Percentiles rank a stretch among this genome's conserved stretches.
These are phyloP conservation scores for Salminus brasiliensis DNA, from an alignment of 2,113 vertebrate genomes.

Conservation along the genomic window DNA sequence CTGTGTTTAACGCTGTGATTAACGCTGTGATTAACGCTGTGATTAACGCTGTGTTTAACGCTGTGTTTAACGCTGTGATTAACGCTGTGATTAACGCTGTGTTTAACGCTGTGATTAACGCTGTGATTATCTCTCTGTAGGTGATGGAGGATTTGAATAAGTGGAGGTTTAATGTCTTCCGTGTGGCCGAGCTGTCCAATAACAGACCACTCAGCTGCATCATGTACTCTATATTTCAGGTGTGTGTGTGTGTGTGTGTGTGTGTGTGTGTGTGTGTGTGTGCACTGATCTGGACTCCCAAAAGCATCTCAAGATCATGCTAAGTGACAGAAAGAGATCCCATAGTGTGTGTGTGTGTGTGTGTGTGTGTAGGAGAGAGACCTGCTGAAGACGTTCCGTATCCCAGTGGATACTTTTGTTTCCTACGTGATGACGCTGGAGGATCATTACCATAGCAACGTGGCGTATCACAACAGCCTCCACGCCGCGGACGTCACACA, in stretches of 20 bases:
- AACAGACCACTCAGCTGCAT: slow-evolving; percentile 86
- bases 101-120: slow-evolving; percentile 8
- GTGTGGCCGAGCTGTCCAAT: slow-evolving; percentile 83
- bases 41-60: too few relatives aligned
- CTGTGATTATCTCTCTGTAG: slow-evolving; percentile 63
- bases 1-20: too few relatives aligned
- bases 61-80: too few relatives aligned
- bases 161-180: slow-evolving; percentile 90
- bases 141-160: slow-evolving; percentile 86
- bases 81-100: too few relatives aligned
- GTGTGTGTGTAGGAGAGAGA: slow-evolving; percentile 72
- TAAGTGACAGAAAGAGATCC: too few relatives aligned
- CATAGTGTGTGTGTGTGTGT: neutral
- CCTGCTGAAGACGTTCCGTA: slow-evolving; percentile 88
- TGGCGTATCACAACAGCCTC: slow-evolving; percentile 87
- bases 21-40: too few relatives aligned
- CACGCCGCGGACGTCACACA: slow-evolving; percentile 85
- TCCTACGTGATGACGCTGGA: slow-evolving; percentile 90
- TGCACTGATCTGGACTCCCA: slow-evolving; percentile 13
- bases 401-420: slow-evolving; percentile 84
- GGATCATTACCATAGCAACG: slow-evolving; percentile 86
- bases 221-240: slow-evolving; percentile 91
- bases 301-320: too few relatives aligned
- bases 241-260: slow-evolving; percentile 51
- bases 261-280: slow-evolving; percentile 20